Evolutionary conservation across 2,113 vertebrate genomes (phyloP).

Genomic region (Misgurnus mizolepis): DNA sequence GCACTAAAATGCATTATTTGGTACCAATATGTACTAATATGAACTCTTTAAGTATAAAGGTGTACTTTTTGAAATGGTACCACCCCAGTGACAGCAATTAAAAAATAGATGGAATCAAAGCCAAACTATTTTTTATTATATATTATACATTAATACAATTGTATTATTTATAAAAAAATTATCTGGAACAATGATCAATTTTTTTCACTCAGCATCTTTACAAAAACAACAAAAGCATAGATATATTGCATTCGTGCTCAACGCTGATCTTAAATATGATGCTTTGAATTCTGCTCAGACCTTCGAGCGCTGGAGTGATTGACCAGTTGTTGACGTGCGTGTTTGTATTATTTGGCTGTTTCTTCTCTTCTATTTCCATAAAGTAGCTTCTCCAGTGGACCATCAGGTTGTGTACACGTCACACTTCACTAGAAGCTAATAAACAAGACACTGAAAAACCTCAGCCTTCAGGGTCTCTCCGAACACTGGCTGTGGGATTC

Average conservation of each 20-base stretch:
- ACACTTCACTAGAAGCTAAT: conserved; percentile 46
- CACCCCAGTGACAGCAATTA: too few species aligned
- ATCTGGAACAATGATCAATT: neutral
- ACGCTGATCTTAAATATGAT: neutral
- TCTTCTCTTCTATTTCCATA: neutral
- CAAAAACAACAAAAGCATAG: neutral
- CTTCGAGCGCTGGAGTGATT: neutral
- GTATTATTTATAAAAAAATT: neutral
- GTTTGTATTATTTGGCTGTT: neutral
- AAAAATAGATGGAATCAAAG: neutral
- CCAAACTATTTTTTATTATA: neutral
- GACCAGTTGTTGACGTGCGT: neutral
- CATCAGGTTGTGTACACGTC: conserved; percentile 47
- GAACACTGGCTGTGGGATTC: conserved; percentile 3
- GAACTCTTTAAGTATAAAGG: too few species aligned
- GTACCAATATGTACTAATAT: too few species aligned
- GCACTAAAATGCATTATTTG: too few species aligned
- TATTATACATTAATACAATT: too few species aligned
- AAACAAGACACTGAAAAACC: conserved; percentile 18
- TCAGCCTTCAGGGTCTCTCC: neutral
- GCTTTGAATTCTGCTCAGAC: neutral
- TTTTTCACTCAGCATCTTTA: neutral
- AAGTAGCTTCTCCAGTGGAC: conserved; percentile 34
- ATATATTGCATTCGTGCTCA: conserved; percentile 3
- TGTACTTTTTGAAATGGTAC: too few species aligned